These are phyloP conservation scores for Chromoteleia sp. DNA, from an alignment of 2,888 invertebrate genomes.

Conservation along the genomic window DNA sequence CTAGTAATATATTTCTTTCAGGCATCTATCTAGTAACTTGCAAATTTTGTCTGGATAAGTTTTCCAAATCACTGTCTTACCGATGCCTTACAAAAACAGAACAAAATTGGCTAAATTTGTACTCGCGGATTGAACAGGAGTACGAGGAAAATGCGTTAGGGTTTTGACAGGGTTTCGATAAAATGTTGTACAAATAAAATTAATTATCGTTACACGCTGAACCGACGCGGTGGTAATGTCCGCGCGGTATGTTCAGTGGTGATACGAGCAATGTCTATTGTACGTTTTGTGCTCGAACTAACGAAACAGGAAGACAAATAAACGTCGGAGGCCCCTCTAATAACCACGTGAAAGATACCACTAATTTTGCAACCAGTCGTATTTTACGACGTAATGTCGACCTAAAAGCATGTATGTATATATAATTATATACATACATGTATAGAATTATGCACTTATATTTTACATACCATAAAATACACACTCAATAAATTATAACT, in stretches of 20 bases:
- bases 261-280: not conserved
- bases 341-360: conserved; percentile 70
- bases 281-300: conserved; percentile 32
- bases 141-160: not conserved
- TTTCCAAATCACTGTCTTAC: no score
- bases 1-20: no score
- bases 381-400: conserved; percentile 61
- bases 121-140: no score
- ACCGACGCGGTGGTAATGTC: not conserved
- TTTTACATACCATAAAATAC: conserved; percentile 1
- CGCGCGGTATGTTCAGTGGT: not conserved
- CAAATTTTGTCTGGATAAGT: no score
- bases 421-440: conserved; percentile 3
- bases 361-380: conserved; percentile 73
- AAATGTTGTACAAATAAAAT: conserved; percentile 10
- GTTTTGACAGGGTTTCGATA: conserved; percentile 5
- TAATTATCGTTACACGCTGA: conserved; percentile 1
- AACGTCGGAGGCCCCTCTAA: conserved; percentile 39
- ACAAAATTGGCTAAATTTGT: no score
- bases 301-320: conserved; percentile 12
- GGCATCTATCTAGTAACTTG: no score
- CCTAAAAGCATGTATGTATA: conserved; percentile 68
- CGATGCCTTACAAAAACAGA: no score
- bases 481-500: not conserved
- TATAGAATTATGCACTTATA: no score